Base-by-base conservation (phyloP, 2,113 vertebrate species). In the Proteles cristata region DNA sequence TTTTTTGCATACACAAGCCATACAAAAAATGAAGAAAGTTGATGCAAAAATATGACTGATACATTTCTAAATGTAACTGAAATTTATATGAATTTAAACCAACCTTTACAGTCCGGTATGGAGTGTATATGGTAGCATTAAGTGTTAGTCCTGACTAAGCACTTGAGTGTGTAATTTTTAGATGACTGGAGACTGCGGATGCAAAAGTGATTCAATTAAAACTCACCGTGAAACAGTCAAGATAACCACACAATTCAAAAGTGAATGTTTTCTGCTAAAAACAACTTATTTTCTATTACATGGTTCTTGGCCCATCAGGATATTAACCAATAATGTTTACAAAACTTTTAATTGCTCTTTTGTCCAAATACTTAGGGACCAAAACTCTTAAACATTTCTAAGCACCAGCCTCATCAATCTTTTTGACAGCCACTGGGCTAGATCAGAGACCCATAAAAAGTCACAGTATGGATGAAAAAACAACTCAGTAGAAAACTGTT, bases 391-490 rank as follows among this genome's bases (percentile, higher is more conserved):
- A 80, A 76, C 9, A 23, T 39, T 71, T 84, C 5, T 69, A 65
- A 81, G 19, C 80, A 73, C 43, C 14, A 28, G 84, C 17, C 25
- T 94, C 94, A 96, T 97, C 95, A 85, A 81, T 97, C 94, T 95
- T 79, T 76, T 89, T 87, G 90, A 92, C 97, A 97, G 58, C 26
- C 33, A 66, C 0, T 31, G 45, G 8, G 48, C 35, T 88, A 50
- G 68, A 35, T 93, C 71, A 66, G 65, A 82, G 73, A 94, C 68
- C 90, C 93, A 81, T 96, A 88, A 66, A 80, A 93, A 69, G 50
- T 86, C 92, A 65, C n/a, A 43, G 33, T 69, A 90, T n/a, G 76
- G 71, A 82, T 93, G 83, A 89, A 88, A 91, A 92, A 39, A 43
- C 10, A 81, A 86, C 58, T 71, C 74, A 43, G 68, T 65, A 71